A percentile compares a stretch with the other conserved stretches of the same genome.
Evolutionary conservation across 2,113 vertebrate genomes (phyloP).

Genomic region (Turnix velox): DNA sequence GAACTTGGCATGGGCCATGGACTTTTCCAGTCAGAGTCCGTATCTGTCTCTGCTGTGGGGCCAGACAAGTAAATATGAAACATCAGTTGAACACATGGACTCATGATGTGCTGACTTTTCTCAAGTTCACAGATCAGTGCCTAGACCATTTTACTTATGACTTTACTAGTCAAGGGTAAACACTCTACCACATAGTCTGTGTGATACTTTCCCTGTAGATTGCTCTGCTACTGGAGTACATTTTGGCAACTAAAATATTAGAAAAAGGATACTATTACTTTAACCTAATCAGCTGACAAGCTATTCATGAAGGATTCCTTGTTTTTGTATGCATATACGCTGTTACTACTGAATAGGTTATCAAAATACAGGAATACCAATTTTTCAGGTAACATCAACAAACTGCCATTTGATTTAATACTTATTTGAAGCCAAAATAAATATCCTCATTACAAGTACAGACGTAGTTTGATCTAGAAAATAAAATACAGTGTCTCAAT

Average conservation of each 20-base stretch:
- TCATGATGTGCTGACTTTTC: not conserved
- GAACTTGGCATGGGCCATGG: fast-evolving
- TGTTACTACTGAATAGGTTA: not conserved
- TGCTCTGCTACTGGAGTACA: not conserved
- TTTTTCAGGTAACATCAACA: not conserved
- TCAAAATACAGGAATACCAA: not conserved
- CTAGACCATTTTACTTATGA: not conserved
- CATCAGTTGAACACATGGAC: not conserved
- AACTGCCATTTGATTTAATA: not conserved
- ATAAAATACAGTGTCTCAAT: not conserved
- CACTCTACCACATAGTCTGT: not conserved
- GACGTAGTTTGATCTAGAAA: conserved; percentile 2
- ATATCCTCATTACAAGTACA: not conserved
- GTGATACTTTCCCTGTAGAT: not conserved
- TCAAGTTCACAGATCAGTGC: not conserved
- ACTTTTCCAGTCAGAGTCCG: not conserved
- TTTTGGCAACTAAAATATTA: not conserved
- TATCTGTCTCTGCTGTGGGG: not conserved
- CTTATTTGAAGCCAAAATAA: conserved; percentile 8
- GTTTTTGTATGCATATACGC: not conserved
- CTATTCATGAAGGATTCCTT: not conserved
- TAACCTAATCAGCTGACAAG: not conserved
- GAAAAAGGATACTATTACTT: not conserved
- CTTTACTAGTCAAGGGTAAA: not conserved
- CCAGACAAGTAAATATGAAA: not conserved